Base-by-base conservation (phyloP, 2,888 invertebrate genomes). In the Synergus japonicus region DNA sequence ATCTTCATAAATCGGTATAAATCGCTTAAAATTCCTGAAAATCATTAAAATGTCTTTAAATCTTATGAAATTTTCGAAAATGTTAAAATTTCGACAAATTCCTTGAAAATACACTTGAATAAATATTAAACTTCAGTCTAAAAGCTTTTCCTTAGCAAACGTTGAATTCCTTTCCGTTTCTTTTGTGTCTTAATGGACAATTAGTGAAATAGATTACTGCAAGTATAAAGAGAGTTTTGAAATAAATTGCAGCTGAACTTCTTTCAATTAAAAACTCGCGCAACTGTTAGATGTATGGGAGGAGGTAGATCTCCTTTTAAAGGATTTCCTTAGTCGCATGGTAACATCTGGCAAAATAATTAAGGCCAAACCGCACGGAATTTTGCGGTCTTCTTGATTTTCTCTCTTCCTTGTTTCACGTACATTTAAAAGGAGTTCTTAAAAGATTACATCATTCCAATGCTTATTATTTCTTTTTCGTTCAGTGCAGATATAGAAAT, bases 281-380 rank as follows among this genome's bases (percentile, higher is more conserved):
- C 78, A 81, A 80, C 82, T 77, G 49, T 54, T 69, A 73, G 37
- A 73, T 66, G 18, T 67, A 43, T 29, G 46, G 69, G 44, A 54
- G 49, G 73, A 54, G 54, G 73, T 79, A 83, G 82, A 84, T 82
- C 84, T 79, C 76, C 79, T 83, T 79, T 85, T 83, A 82, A 86
- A 83, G 78, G 81, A 78, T 85, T 85, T 81, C 80, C 82, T 85
- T 81, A 83, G 82, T 76, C 76, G 44, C 73, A 22, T 63, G 78
- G 83, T 77, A 81, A 77, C 86, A 87, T 85, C 86, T 85, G 85
- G 85, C 76, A 80, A 83, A 83, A 85, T 86, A 87, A 87, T 87
- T 86, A 87, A 83, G 83, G 82, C 60, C 49, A 77, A 46, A 66
- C 18, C 46, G 54, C 77, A 49, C 43, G 37, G 43, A 65, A 66